These are phyloP conservation scores for Drosophila ananassae DNA, from an alignment of 1,140 invertebrate species.

Conservation along the genomic window DNA sequence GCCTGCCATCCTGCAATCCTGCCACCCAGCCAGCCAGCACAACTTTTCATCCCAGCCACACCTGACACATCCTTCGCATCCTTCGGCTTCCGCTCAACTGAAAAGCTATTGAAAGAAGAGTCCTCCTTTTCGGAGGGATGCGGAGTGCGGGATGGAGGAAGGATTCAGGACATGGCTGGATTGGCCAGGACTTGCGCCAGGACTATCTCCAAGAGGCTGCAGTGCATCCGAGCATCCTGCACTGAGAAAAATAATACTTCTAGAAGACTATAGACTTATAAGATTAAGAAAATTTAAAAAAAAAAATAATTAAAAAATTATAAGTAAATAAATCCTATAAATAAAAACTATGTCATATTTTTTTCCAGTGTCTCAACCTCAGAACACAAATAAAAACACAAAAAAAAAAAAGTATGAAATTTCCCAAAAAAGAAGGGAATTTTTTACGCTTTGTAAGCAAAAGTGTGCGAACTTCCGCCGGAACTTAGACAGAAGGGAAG, in stretches of 20 bases:
- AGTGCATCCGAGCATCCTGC: constrained; percentile 17
- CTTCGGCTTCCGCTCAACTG: constrained; percentile 28
- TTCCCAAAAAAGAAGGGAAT: constrained; percentile 13
- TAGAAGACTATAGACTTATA: too few relatives aligned
- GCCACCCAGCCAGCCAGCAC: not conserved
- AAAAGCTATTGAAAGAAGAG: constrained; percentile 60
- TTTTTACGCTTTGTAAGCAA: constrained; percentile 54
- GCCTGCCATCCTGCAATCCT: too few relatives aligned
- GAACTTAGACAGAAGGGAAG: constrained; percentile 23
- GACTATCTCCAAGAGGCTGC: constrained; percentile 34
- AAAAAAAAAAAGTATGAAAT: not conserved
- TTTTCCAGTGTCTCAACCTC: constrained; percentile 6
- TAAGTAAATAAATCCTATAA: too few relatives aligned
- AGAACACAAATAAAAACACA: too few relatives aligned
- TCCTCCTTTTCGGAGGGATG: constrained; percentile 5
- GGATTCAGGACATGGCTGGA: constrained; percentile 1
- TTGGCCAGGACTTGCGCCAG: constrained; percentile 34
- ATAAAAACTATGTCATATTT: not conserved
- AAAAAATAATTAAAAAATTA: not conserved
- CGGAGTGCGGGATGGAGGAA: not conserved
- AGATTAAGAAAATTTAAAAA: not conserved
- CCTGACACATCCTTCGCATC: not conserved
- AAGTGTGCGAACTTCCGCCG: constrained; percentile 66
- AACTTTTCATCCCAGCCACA: not conserved
- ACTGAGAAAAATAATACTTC: not conserved